Evolutionary conservation across 37 sponge, comb jelly and placozoan species (phyloP).

Genomic region (Dysidea cf. avara): DNA sequence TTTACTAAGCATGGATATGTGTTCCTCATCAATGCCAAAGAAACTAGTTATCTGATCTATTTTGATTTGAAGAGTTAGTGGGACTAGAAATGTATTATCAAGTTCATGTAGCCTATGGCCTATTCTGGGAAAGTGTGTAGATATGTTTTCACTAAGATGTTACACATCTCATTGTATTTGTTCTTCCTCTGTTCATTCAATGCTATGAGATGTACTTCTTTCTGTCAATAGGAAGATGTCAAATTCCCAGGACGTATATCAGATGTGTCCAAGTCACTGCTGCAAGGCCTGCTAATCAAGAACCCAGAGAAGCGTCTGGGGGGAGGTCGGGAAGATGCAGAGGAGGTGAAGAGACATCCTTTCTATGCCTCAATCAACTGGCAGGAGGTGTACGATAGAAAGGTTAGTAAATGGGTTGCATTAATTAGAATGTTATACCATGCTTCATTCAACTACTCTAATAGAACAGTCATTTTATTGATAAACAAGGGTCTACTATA

Average conservation of each 20-base stretch:
- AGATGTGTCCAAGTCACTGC: slow-evolving; percentile 63
- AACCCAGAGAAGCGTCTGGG: slow-evolving; percentile 84
- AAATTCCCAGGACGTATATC: slow-evolving; percentile 91
- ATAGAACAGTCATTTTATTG: too few relatives aligned
- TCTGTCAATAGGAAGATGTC: slow-evolving; percentile 72
- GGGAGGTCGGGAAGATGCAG: slow-evolving; percentile 74
- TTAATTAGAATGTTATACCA: not conserved
- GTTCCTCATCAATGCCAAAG: too few relatives aligned
- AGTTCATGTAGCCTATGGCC: too few relatives aligned
- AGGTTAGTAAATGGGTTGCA: slow-evolving; percentile 30
- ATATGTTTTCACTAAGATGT: too few relatives aligned
- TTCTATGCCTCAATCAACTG: slow-evolving; percentile 81
- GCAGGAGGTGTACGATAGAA: slow-evolving; percentile 76
- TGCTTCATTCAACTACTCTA: not conserved
- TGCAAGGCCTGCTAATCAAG: slow-evolving; percentile 85
- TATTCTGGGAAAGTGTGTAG: too few relatives aligned
- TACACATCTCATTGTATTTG: too few relatives aligned
- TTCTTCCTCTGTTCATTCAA: too few relatives aligned
- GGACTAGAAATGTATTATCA: too few relatives aligned
- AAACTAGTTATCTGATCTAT: too few relatives aligned
- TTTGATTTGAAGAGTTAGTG: too few relatives aligned
- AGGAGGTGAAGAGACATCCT: slow-evolving; percentile 77
- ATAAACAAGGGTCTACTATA: too few relatives aligned
- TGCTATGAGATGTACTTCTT: slow-evolving; percentile 11
- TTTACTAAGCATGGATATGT: too few relatives aligned